Percentiles rank a stretch among this genome's conserved stretches.
Conservation (phyloP, 2,888 invertebrate species). For the Spatulosminthurus flaviceps region DNA sequence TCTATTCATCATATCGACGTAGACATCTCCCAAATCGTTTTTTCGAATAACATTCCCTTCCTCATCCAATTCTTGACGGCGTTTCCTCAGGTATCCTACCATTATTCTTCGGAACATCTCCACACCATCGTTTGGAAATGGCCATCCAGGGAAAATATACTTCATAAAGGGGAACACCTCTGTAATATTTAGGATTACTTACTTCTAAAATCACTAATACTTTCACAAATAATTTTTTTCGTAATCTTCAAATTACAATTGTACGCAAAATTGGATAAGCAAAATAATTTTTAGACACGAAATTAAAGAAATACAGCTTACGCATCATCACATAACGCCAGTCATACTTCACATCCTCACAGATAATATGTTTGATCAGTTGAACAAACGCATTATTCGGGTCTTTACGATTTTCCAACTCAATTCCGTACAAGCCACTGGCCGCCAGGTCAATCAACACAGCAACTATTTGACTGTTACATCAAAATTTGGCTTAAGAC, state of each 20-base stretch:
- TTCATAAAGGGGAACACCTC: conserved; percentile 45
- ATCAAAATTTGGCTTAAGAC: not conserved
- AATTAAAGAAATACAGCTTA: conserved; percentile 42
- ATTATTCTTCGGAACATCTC: conserved; percentile 11
- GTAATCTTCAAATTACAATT: no score
- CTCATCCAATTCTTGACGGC: conserved; percentile 32
- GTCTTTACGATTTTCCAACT: conserved; percentile 55
- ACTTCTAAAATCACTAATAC: not conserved
- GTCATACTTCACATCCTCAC: conserved; percentile 50
- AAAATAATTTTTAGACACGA: no score
- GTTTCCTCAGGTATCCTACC: conserved; percentile 44
- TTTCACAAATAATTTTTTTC: no score
- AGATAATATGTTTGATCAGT: conserved; percentile 54
- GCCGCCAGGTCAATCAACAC: conserved; percentile 59
- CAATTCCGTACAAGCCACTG: conserved; percentile 53
- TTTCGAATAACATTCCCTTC: not conserved
- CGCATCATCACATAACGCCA: conserved; percentile 54
- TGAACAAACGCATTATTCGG: conserved; percentile 58
- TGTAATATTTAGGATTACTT: conserved; percentile 1
- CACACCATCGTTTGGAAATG: conserved; percentile 31
- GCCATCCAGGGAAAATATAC: conserved; percentile 51
- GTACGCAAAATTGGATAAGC: no score
- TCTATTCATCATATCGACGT: conserved; percentile 49
- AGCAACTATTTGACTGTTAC: conserved; percentile 52
- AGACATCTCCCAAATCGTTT: conserved; percentile 52